Conservation (phyloP, 2,113 vertebrate genomes). For the Leptobrachium leishanense region DNA sequence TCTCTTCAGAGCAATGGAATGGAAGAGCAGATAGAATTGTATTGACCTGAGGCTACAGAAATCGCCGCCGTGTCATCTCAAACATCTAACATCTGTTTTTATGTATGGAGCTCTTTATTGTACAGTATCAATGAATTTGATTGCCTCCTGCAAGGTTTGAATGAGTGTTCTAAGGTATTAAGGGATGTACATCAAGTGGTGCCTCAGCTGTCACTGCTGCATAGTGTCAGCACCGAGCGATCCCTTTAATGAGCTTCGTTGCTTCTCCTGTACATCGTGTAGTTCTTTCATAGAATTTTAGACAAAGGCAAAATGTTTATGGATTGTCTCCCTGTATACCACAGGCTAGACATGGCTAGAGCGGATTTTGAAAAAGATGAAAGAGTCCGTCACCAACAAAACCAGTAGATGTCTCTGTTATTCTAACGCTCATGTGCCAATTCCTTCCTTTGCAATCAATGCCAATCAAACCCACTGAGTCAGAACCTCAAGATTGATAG, state of each 20-base stretch:
- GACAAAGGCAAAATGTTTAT: conserved; percentile 4
- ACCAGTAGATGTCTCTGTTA: conserved; percentile 48
- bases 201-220: no score
- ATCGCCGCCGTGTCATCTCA: background rate
- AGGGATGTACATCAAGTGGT: no score
- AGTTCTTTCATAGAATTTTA: conserved; percentile 18
- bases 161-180: no score
- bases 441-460: conserved; percentile 8
- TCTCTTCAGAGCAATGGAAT: background rate
- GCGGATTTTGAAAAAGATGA: conserved; percentile 23
- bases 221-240: no score
- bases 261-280: background rate
- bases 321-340: conserved; percentile 20
- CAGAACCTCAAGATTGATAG: conserved; percentile 7
- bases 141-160: no score
- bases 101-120: no score
- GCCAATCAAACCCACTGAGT: conserved; percentile 24
- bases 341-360: conserved; percentile 36
- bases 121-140: no score
- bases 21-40: background rate
- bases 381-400: conserved; percentile 51
- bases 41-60: background rate
- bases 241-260: no score
- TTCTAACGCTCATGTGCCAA: conserved; percentile 1
- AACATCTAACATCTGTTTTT: background rate